Conservation (phyloP, 2,888 invertebrate species). For the Campaea margaritaria region DNA sequence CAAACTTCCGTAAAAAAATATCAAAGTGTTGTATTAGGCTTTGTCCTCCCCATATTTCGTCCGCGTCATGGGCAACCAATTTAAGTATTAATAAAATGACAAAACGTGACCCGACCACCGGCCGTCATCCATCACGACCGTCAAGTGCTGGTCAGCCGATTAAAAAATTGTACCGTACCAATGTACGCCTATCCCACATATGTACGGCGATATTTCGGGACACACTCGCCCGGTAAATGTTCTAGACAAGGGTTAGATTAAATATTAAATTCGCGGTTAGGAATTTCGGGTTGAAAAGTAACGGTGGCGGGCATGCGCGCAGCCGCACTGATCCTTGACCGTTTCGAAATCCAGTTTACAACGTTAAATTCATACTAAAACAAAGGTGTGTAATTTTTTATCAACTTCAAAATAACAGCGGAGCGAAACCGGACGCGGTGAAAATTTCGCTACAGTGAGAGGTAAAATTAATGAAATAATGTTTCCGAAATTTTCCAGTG, state of each 20-base stretch:
- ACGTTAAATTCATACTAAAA: conserved; percentile 69
- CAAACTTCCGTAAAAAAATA: conserved; percentile 45
- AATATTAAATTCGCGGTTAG: conserved; percentile 84
- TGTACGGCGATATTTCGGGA: conserved; percentile 71
- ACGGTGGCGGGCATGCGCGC: conserved; percentile 68
- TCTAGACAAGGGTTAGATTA: conserved; percentile 84
- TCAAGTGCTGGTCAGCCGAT: conserved; percentile 80
- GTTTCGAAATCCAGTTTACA: conserved; percentile 70
- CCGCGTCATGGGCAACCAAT: conserved; percentile 80
- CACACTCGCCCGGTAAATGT: conserved; percentile 74
- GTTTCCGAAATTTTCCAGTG: conserved; percentile 52
- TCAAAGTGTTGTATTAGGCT: conserved; percentile 52
- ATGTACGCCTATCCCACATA: conserved; percentile 60
- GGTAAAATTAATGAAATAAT: conserved; percentile 56
- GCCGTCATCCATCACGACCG: conserved; percentile 80
- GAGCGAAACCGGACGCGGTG: conserved; percentile 48
- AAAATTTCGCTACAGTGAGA: conserved; percentile 42
- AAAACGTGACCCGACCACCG: conserved; percentile 76
- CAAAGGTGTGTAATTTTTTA: conserved; percentile 74
- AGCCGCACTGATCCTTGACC: conserved; percentile 62
- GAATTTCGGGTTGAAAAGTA: conserved; percentile 82
- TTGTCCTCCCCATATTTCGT: conserved; percentile 65
- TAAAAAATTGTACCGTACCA: conserved; percentile 78
- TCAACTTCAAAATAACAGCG: conserved; percentile 56
- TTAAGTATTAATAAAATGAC: conserved; percentile 85